Conservation (phyloP, 2,113 vertebrate species). For the Lipophrys pholis region DNA sequence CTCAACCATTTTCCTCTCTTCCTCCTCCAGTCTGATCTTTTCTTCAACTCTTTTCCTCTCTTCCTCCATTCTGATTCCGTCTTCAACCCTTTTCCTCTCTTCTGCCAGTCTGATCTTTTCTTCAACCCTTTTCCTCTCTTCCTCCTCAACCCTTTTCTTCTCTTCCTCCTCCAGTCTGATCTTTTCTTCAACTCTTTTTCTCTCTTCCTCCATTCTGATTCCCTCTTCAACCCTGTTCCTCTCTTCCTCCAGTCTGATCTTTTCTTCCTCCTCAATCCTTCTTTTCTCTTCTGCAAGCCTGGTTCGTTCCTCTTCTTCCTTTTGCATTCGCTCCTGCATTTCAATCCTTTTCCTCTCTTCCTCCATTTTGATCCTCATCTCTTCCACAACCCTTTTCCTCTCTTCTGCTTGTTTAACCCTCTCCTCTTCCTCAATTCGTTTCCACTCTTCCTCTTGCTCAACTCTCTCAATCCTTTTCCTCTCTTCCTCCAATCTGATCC, state of each 20-base stretch:
- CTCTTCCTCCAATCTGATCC: neutral
- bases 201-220: constrained; percentile 1
- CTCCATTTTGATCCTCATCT: neutral
- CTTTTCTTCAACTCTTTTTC: neutral
- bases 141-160: neutral
- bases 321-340: neutral
- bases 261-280: constrained; percentile 6
- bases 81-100: neutral
- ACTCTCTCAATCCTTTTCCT: neutral
- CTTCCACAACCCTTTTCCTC: neutral
- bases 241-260: constrained; percentile 1
- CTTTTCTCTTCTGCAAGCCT: neutral
- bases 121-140: constrained; percentile 2
- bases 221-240: neutral
- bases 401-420: neutral
- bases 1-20: neutral
- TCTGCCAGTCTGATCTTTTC: constrained; percentile 3
- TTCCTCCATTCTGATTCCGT: neutral
- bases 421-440: neutral
- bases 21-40: constrained; percentile 12
- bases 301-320: constrained; percentile 6
- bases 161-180: constrained; percentile 12
- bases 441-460: constrained; percentile 9
- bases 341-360: constrained; percentile 5
- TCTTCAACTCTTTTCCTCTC: constrained; percentile 18